Evolutionary conservation across 2,888 invertebrate species (phyloP), one percentile per base, ranked within the genome.

Genomic region (Microchrysa polita): DNA sequence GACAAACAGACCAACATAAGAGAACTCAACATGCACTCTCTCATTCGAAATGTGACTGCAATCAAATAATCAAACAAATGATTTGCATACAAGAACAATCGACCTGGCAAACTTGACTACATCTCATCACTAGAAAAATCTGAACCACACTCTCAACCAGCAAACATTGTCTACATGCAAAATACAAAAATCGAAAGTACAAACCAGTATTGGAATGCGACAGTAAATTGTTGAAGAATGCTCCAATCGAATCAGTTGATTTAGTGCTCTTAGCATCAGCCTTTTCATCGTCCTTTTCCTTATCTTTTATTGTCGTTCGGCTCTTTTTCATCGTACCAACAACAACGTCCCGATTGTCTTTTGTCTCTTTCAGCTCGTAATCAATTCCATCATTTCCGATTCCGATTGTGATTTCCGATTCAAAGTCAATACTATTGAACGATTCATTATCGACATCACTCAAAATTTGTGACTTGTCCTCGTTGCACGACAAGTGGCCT

Each of bases 401-500:
- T 60, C 81, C 83, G 77, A 83, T 83, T 80, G 82, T 82, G 79
- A 84, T 83, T 80, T 84, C 84, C 76, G 85, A 81, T 78, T 84
- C 84, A 78, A 84, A 85, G 81, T 85, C 85, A 79, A 84, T 84
- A 80, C 84, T 84, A 79, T 84, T 84, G 80, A 85, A 82, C 76
- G 85, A 85, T 81, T 85, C 85, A 81, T 84, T 83, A 73, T 85
- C 85, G 80, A 83, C 81, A 81, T 84, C 84, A 81, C 83, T 84
- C 80, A 83, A 81, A 79, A 82, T 80, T 78, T 82, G 82, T 79
- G 83, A 83, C 80, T 83, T 83, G 79, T 84, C 84, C 79, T 84
- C 84, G n/a, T 10, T 52, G 42, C 61, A 42, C 14, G 71, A 67
- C 67, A 74, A 74, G 55, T 74, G 71, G 65, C 55, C 67, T 27